Evolutionary conservation across 2,888 invertebrate species (phyloP).

Genomic region (Orchestes rusci): DNA sequence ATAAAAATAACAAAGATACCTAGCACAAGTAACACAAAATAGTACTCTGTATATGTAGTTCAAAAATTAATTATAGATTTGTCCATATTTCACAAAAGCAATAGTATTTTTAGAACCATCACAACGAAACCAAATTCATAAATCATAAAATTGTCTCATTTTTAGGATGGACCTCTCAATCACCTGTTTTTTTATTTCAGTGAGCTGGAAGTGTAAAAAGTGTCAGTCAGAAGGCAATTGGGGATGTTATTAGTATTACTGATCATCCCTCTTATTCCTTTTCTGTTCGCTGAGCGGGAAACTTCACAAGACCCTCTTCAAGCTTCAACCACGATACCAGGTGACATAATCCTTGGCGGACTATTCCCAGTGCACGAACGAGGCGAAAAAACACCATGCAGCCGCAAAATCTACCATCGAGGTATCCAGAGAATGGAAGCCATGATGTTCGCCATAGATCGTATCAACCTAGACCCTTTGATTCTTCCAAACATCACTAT

Average conservation of each 20-base stretch:
- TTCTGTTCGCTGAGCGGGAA: constrained; percentile 21
- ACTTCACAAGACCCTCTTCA: constrained; percentile 25
- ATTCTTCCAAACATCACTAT: constrained; percentile 50
- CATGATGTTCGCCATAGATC: constrained; percentile 53
- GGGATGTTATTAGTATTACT: constrained; percentile 24
- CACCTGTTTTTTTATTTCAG: too few relatives aligned
- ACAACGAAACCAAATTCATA: too few relatives aligned
- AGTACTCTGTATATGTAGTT: too few relatives aligned
- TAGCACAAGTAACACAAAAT: too few relatives aligned
- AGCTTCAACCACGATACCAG: constrained; percentile 40
- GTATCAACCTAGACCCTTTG: constrained; percentile 47
- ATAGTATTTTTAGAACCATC: too few relatives aligned
- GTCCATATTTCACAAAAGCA: too few relatives aligned
- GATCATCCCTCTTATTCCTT: constrained; percentile 20
- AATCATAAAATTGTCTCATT: too few relatives aligned
- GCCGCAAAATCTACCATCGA: constrained; percentile 50
- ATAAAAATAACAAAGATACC: too few relatives aligned
- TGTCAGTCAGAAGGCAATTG: too few relatives aligned
- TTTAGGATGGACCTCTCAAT: too few relatives aligned
- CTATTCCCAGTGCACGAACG: constrained; percentile 56
- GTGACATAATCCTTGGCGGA: constrained; percentile 55
- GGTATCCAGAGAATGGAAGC: constrained; percentile 58
- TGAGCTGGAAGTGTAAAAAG: too few relatives aligned
- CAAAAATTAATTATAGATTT: too few relatives aligned
- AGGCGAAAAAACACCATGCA: constrained; percentile 46